These are phyloP conservation scores for Sphaerophoria taeniata DNA, from an alignment of 2,888 invertebrate genomes.

Conservation along the genomic window DNA sequence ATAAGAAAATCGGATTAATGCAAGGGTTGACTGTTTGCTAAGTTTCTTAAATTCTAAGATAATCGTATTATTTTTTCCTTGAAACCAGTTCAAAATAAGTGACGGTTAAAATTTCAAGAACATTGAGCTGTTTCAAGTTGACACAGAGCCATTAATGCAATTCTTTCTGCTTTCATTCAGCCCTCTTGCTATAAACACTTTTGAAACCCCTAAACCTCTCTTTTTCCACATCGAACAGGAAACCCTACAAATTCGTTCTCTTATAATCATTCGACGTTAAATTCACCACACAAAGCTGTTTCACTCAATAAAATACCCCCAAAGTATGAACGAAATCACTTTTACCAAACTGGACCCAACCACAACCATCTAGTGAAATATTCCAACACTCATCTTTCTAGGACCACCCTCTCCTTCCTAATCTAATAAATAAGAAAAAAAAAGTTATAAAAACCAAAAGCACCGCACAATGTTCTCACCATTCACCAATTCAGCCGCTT, in stretches of 20 bases:
- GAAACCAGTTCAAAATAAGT: too few relatives aligned
- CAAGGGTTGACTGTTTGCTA: too few relatives aligned
- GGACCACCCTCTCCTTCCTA: conserved; percentile 12
- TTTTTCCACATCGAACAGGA: background rate
- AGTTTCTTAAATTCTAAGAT: too few relatives aligned
- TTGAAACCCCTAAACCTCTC: conserved; percentile 10
- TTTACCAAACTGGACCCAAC: background rate
- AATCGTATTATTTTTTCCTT: too few relatives aligned
- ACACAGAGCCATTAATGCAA: background rate
- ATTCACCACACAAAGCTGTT: conserved; percentile 24
- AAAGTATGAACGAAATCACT: conserved; percentile 31
- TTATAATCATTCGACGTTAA: conserved; percentile 43
- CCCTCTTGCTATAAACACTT: background rate
- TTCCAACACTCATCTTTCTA: background rate
- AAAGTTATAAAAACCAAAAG: conserved; percentile 36
- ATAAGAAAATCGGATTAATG: too few relatives aligned
- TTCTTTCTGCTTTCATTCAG: background rate
- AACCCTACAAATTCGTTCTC: background rate
- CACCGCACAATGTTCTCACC: conserved; percentile 17
- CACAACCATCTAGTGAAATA: background rate
- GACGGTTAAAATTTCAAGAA: too few relatives aligned
- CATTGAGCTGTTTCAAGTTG: background rate
- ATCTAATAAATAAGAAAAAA: conserved; percentile 21
- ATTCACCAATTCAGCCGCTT: background rate
- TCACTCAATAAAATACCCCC: conserved; percentile 46